Evolutionary conservation across 2,113 vertebrate species (phyloP), one percentile per base, ranked within the genome.

Genomic region (Myiopsitta monachus): DNA sequence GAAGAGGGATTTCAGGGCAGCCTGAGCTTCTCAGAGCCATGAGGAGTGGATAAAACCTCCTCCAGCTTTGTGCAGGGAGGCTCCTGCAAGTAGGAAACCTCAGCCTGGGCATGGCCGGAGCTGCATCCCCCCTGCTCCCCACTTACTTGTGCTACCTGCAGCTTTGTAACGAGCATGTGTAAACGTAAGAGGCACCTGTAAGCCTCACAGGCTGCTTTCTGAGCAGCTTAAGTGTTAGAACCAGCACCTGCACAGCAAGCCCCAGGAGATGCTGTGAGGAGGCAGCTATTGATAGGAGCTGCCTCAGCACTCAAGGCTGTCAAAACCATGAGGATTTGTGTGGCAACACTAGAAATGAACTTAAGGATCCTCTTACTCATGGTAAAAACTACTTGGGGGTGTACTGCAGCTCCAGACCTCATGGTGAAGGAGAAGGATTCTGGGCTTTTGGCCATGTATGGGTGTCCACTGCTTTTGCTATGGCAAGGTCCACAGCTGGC

Each of bases 1-100:
- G 72, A 74, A 92, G 64, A 84, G 18, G 27, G 90, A 88, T 94
- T 95, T 93, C 51, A 88, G 61, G 75, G 79, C 85, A 87, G 74
- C 73, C 83, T 88, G 73, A 90, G 76, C 92, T 93, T 91, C 62
- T 73, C 83, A 52, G 69, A 80, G 57, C 86, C 47, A 19, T 24
- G 54, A 87, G 62, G 7, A 78, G 81, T 84, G 66, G 78, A 94
- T 91, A 72, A 94, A 94, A 95, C 70, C 70, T 79, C 51, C 31
- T 82, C 73, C 87, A 62, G 93, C 74, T 91, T 87, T 83, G 57
- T 66, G 61, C 63, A 81, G 46, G 44, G 36, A 76, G 72, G 72
- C 31, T 80, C 39, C 54, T 83, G 86, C 43, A 44, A 83, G 47
- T 33, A 76, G 51, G 39, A 61, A 89, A 62, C 62, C 74, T 79